Evolutionary conservation across 2,113 vertebrate species (phyloP).

Genomic region (Ceyx margarethae): DNA sequence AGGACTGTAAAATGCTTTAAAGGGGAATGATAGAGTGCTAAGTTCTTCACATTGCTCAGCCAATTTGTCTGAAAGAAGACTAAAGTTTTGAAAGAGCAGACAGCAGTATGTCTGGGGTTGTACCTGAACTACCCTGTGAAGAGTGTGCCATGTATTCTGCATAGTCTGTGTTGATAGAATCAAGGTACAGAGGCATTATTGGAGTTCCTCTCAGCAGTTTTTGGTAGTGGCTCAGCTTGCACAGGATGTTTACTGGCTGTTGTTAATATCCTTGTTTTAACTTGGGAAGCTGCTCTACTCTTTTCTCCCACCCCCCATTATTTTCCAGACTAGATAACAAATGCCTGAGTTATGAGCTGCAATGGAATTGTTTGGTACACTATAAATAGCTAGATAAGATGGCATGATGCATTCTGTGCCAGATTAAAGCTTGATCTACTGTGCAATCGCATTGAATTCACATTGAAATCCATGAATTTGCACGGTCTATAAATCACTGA

Average conservation of each 20-base stretch:
- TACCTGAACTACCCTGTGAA: background rate
- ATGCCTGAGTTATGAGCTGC: background rate
- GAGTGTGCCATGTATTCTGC: background rate
- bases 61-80: background rate
- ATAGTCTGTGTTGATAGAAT: background rate
- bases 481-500: background rate
- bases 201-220: background rate
- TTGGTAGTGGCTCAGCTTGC: background rate
- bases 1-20: background rate
- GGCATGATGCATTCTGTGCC: fast-evolving
- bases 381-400: background rate
- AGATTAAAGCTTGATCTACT: background rate
- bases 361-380: background rate
- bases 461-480: background rate
- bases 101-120: background rate
- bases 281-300: background rate
- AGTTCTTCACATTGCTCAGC: background rate
- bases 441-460: background rate
- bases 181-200: background rate
- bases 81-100: background rate
- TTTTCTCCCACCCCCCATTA: background rate
- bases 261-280: background rate
- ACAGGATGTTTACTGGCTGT: background rate
- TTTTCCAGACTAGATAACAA: background rate
- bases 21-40: background rate